These are phyloP conservation scores for Meda fulgida DNA, from an alignment of 2,797 vertebrate genomes.

Conservation along the genomic window DNA sequence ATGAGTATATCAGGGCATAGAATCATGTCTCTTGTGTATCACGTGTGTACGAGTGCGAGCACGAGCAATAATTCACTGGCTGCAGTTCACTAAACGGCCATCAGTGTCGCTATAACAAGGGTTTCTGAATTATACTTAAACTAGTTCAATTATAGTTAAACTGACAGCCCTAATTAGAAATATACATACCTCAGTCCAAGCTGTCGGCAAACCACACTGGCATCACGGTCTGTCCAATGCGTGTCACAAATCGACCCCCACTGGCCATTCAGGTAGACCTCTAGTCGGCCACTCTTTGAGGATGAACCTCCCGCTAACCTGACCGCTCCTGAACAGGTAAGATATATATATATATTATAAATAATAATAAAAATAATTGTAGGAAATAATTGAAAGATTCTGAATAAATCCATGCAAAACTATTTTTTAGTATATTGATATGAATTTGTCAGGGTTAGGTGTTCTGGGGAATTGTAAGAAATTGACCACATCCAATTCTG, in stretches of 20 bases:
- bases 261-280: constrained; percentile 86
- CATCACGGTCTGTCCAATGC: constrained; percentile 87
- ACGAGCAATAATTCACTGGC: neutral
- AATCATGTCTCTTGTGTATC: neutral
- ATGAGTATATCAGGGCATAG: neutral
- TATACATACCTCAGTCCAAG: constrained; percentile 82
- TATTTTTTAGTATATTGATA: neutral
- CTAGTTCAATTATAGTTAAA: neutral
- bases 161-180: neutral
- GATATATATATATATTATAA: neutral
- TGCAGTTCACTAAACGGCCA: neutral
- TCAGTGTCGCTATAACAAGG: neutral
- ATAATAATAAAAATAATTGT: neutral
- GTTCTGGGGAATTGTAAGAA: neutral
- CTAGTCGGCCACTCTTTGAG: constrained; percentile 77
- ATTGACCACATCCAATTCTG: neutral
- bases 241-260: constrained; percentile 91
- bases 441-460: no score
- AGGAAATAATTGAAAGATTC: neutral
- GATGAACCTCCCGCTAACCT: constrained; percentile 79
- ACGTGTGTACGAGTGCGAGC: neutral
- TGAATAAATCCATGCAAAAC: neutral
- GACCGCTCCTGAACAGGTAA: constrained; percentile 77
- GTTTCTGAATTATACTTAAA: neutral
- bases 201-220: constrained; percentile 90